A percentile compares a stretch with the other conserved stretches of the same genome.
Evolutionary conservation across 2,113 vertebrate genomes (phyloP).

Genomic region (Oncorhynchus tshawytscha): DNA sequence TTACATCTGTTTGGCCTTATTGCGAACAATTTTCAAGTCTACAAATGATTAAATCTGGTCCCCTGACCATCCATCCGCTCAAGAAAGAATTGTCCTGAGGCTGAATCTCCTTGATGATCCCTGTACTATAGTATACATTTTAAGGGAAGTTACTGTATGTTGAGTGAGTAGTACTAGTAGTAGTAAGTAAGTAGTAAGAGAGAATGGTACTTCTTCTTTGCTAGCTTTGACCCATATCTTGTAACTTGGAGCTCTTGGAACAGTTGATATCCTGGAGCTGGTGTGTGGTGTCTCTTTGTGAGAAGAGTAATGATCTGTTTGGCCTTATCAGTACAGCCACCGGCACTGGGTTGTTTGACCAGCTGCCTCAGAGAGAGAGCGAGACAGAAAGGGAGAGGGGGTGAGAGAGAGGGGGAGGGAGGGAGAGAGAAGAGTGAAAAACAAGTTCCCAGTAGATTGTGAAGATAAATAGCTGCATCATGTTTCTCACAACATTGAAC

Average conservation of each 20-base stretch:
- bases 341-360: conserved; percentile 45
- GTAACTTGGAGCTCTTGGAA: neutral
- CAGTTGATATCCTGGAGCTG: neutral
- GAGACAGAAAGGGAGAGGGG: neutral
- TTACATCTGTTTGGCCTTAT: too few species aligned
- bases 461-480: conserved; percentile 1
- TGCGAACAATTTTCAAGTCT: too few species aligned
- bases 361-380: conserved; percentile 34
- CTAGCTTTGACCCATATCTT: neutral
- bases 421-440: neutral
- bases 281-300: conserved; percentile 2
- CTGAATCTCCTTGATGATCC: too few species aligned
- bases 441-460: conserved; percentile 12
- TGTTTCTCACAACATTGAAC: neutral
- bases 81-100: too few species aligned
- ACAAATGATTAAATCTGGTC: too few species aligned
- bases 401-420: neutral
- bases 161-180: neutral
- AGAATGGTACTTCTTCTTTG: neutral
- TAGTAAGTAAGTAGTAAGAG: neutral
- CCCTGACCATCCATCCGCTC: too few species aligned
- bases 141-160: neutral
- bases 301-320: conserved; percentile 36
- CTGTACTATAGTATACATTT: too few species aligned
- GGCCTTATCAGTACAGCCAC: conserved; percentile 26